Percentiles rank a stretch among this genome's conserved stretches.
Evolutionary conservation across 2,113 vertebrate species (phyloP).

Genomic region (Microcebus lehilahytsara): DNA sequence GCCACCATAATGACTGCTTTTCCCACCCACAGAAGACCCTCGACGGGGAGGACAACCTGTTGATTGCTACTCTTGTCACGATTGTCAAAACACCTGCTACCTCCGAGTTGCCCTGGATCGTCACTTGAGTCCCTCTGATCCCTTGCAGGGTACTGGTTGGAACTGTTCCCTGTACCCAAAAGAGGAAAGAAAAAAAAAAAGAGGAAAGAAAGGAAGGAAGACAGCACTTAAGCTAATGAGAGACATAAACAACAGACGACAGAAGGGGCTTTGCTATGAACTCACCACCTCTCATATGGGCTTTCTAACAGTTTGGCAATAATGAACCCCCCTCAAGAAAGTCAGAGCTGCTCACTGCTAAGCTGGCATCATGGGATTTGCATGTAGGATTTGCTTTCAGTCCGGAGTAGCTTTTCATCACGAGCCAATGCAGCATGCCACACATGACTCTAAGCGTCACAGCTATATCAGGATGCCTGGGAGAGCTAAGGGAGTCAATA

Average conservation of each 20-base stretch:
- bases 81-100: conserved; percentile 33
- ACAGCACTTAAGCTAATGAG: conserved; percentile 2
- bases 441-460: not conserved
- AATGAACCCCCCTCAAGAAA: conserved; percentile 45
- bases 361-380: conserved; percentile 36
- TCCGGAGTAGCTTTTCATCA: conserved; percentile 39
- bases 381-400: conserved; percentile 49
- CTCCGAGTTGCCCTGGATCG: conserved; percentile 37
- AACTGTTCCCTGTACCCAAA: not conserved
- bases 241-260: conserved; percentile 43
- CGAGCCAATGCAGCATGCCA: conserved; percentile 33
- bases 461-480: not conserved
- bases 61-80: conserved; percentile 21
- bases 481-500: conserved; percentile 12
- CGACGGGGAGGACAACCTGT: conserved; percentile 60
- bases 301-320: conserved; percentile 49
- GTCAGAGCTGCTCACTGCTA: conserved; percentile 60
- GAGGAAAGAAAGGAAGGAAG: not conserved
- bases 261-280: not conserved
- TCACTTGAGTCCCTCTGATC: conserved; percentile 19
- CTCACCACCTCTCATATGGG: conserved; percentile 9
- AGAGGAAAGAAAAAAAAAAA: not conserved
- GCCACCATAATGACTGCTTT: conserved; percentile 63
- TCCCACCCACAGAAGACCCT: conserved; percentile 65
- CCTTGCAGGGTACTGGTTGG: conserved; percentile 13